Conservation (phyloP, 2,113 vertebrate species). For the Oxyruncus cristatus region DNA sequence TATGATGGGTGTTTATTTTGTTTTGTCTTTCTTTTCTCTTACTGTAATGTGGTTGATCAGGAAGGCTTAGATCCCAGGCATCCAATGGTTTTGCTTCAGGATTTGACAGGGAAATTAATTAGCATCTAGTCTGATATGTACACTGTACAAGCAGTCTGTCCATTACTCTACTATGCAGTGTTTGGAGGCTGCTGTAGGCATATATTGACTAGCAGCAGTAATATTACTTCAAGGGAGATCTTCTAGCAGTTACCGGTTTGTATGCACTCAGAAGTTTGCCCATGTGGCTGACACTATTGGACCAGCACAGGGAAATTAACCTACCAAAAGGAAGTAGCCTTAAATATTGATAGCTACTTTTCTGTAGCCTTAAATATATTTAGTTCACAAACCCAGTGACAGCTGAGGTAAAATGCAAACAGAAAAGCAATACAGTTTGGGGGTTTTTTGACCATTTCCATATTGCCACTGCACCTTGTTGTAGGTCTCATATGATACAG, state of each 20-base stretch:
- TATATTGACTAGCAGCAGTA: slow-evolving; percentile 6
- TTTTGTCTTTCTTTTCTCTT: neutral
- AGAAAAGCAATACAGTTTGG: slow-evolving; percentile 18
- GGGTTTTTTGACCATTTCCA: neutral
- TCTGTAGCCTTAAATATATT: neutral
- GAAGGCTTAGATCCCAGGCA: slow-evolving; percentile 29
- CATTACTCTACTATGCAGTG: neutral
- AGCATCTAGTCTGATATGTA: slow-evolving; percentile 1
- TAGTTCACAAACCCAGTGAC: neutral
- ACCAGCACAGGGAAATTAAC: neutral
- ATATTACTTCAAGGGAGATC: neutral
- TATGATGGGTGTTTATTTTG: neutral
- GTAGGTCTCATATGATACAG: neutral
- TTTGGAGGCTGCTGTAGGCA: neutral
- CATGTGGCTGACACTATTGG: neutral
- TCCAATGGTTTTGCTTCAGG: neutral
- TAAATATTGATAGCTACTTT: neutral
- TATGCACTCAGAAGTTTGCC: slow-evolving; percentile 14
- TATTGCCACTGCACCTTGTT: neutral
- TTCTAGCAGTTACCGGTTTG: neutral
- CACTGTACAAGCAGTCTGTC: neutral
- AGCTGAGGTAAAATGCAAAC: neutral
- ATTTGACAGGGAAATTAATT: slow-evolving; percentile 38
- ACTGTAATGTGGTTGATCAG: neutral
- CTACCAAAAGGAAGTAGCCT: slow-evolving; percentile 9